Evolutionary conservation across 2,113 vertebrate species (phyloP).

Genomic region (Microcebus tavaratra): DNA sequence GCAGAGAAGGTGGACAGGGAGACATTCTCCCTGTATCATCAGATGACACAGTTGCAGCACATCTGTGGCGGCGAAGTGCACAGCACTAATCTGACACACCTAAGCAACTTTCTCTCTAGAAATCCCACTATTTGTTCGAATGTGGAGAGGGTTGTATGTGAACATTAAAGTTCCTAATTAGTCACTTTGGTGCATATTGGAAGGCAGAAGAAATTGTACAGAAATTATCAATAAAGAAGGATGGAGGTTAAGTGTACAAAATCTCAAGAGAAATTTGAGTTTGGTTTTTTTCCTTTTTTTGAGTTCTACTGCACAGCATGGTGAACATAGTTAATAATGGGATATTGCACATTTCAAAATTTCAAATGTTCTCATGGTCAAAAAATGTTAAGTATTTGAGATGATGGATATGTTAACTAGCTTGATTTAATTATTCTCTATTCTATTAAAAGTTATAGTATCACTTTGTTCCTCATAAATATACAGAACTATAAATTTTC

Average conservation of each 20-base stretch:
- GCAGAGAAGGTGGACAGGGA: not conserved
- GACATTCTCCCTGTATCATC: not conserved
- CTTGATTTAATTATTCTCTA: not conserved
- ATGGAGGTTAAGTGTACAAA: not conserved
- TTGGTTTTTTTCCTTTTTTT: not conserved
- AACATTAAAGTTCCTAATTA: not conserved
- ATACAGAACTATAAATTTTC: not conserved
- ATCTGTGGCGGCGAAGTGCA: not conserved
- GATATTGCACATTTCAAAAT: not conserved
- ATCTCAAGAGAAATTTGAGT: not conserved
- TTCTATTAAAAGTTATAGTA: not conserved
- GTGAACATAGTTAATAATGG: not conserved
- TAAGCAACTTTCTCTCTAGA: not conserved
- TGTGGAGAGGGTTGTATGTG: not conserved
- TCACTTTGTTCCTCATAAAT: not conserved
- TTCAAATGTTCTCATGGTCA: not conserved
- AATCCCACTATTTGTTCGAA: not conserved
- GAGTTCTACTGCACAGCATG: not conserved
- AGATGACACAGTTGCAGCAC: not conserved
- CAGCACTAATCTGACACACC: not conserved
- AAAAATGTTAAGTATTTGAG: not conserved
- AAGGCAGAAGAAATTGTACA: not conserved
- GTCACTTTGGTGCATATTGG: not conserved
- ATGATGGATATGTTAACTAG: not conserved
- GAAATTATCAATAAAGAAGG: not conserved